These are phyloP conservation scores for Drosophila tripunctata DNA, from an alignment of 2,888 invertebrate species.

Conservation along the genomic window DNA sequence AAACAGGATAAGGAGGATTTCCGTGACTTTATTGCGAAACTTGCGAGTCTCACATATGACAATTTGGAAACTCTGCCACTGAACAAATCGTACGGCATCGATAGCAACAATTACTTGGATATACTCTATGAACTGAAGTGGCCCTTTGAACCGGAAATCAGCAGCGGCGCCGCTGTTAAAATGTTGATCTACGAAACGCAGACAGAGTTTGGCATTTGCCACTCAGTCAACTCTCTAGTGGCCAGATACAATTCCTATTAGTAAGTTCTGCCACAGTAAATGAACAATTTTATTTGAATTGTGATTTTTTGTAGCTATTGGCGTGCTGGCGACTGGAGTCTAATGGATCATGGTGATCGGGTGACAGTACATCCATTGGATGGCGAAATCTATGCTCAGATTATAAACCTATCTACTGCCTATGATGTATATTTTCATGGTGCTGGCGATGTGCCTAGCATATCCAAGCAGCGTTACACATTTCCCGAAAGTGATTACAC, in stretches of 20 bases:
- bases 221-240: slow-evolving; percentile 88
- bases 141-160: slow-evolving; percentile 86
- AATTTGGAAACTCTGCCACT: slow-evolving; percentile 86
- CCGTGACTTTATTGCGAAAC: slow-evolving; percentile 85
- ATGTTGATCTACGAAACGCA: slow-evolving; percentile 86
- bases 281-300: not conserved
- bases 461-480: slow-evolving; percentile 86
- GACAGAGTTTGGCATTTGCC: slow-evolving; percentile 89
- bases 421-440: slow-evolving; percentile 89
- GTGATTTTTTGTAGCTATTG: slow-evolving; percentile 85
- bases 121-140: slow-evolving; percentile 84
- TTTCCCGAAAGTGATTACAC: slow-evolving; percentile 86
- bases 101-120: slow-evolving; percentile 86
- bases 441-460: slow-evolving; percentile 88
- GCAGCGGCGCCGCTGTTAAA: slow-evolving; percentile 85
- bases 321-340: slow-evolving; percentile 86
- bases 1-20: slow-evolving; percentile 85
- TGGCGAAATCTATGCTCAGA: slow-evolving; percentile 90
- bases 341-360: slow-evolving; percentile 82
- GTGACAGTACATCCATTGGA: slow-evolving; percentile 89
- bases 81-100: slow-evolving; percentile 85
- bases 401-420: slow-evolving; percentile 88
- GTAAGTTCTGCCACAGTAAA: slow-evolving; percentile 70
- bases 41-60: slow-evolving; percentile 87
- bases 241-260: slow-evolving; percentile 85